Conservation (phyloP, 2,797 vertebrate genomes). For the Gallinago solitaria region DNA sequence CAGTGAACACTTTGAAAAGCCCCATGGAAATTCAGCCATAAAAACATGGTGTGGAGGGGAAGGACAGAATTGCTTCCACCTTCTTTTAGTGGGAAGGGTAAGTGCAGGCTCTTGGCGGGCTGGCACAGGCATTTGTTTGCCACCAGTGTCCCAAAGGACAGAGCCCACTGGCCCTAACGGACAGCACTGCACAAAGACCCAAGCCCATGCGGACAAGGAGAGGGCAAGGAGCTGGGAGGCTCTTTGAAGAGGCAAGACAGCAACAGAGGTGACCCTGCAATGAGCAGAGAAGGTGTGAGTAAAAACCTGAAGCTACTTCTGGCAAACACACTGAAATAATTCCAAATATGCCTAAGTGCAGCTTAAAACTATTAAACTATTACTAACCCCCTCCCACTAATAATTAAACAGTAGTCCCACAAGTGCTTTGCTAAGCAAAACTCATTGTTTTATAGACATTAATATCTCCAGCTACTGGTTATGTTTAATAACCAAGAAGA, state of each 20-base stretch:
- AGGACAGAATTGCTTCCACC: background rate
- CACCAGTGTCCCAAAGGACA: background rate
- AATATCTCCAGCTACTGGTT: background rate
- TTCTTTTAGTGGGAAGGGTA: background rate
- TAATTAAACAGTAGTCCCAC: background rate
- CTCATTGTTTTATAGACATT: background rate
- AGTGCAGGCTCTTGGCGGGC: fast-evolving
- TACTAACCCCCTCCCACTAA: background rate
- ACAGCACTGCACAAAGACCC: background rate
- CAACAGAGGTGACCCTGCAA: fast-evolving
- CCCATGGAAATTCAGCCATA: background rate
- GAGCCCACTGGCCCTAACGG: fast-evolving
- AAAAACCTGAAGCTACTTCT: background rate
- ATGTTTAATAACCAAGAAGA: background rate
- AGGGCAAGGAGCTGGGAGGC: background rate
- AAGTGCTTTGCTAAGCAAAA: background rate
- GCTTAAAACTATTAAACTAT: background rate
- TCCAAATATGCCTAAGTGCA: background rate
- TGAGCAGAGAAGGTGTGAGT: background rate
- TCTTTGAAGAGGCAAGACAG: background rate
- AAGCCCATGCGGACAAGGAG: fast-evolving
- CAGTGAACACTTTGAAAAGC: fast-evolving
- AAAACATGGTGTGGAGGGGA: fast-evolving
- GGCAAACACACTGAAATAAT: background rate
- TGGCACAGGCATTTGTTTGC: fast-evolving